Evolutionary conservation across 2,888 invertebrate species (phyloP).

Genomic region (Petrolisthes cinctipes): DNA sequence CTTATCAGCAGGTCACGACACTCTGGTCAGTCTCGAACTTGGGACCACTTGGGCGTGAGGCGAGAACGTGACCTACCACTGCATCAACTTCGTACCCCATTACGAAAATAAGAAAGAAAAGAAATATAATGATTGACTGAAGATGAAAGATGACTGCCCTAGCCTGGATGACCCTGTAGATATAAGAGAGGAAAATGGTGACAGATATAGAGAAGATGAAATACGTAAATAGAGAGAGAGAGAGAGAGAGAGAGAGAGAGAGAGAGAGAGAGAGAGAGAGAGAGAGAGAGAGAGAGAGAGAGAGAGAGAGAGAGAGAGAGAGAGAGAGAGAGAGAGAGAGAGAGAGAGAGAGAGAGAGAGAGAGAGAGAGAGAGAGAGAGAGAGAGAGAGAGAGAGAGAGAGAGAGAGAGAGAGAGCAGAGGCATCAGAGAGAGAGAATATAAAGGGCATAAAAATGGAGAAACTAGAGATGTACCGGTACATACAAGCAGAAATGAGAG

Average conservation of each 20-base stretch:
- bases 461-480: too few species aligned
- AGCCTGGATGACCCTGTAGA: too few species aligned
- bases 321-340: neutral
- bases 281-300: neutral
- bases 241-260: neutral
- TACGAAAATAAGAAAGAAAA: too few species aligned
- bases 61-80: too few species aligned
- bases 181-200: neutral
- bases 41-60: too few species aligned
- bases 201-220: neutral
- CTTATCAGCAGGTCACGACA: too few species aligned
- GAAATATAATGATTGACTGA: too few species aligned
- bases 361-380: neutral
- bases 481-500: too few species aligned
- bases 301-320: neutral
- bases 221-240: neutral
- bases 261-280: neutral
- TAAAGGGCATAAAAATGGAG: constrained; percentile 32
- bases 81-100: too few species aligned
- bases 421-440: constrained; percentile 12
- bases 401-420: neutral
- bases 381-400: too few species aligned
- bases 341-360: neutral
- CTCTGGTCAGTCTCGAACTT: too few species aligned
- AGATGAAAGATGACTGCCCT: too few species aligned